Evolutionary conservation across 1,140 invertebrate genomes (phyloP).

Genomic region (Carposina sasakii): DNA sequence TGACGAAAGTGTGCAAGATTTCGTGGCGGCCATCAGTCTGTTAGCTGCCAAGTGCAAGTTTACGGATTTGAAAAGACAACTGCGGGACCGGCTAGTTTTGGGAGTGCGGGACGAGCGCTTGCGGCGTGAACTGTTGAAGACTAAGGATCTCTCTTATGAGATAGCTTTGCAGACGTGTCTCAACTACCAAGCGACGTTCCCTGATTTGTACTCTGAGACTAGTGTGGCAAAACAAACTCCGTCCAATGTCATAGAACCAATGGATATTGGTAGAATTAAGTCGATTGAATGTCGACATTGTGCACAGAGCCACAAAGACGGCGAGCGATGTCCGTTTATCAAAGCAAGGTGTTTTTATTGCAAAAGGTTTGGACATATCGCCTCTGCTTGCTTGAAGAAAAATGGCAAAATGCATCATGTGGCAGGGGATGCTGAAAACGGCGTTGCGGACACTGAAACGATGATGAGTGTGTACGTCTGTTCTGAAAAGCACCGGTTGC

Average conservation of each 20-base stretch:
- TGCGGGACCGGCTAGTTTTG: conserved; percentile 22
- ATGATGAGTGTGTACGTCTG: conserved; percentile 20
- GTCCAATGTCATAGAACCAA: conserved; percentile 12
- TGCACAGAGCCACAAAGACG: conserved; percentile 13
- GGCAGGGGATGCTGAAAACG: conserved; percentile 1
- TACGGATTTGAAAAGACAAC: conserved; percentile 22
- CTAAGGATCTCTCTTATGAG: conserved; percentile 22
- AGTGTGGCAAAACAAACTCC: conserved; percentile 21
- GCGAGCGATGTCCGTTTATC: conserved; percentile 21
- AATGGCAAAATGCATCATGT: conserved; percentile 16
- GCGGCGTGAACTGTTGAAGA: conserved; percentile 21
- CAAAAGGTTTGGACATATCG: conserved; percentile 24
- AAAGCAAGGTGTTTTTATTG: conserved; percentile 27
- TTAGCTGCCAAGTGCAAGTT: conserved; percentile 23
- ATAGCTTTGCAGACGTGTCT: conserved; percentile 19
- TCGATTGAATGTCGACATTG: conserved; percentile 20
- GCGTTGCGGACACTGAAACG: not conserved
- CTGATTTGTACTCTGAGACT: conserved; percentile 21
- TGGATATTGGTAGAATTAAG: conserved; percentile 26
- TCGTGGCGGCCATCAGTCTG: conserved; percentile 20
- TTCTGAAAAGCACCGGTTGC: conserved; percentile 8
- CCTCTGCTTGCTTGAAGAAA: conserved; percentile 18
- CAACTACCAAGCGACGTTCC: conserved; percentile 25
- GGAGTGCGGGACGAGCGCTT: conserved; percentile 25
- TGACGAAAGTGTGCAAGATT: conserved; percentile 25